Conservation (phyloP, 2,888 invertebrate genomes). For the Brenthis hecate region DNA sequence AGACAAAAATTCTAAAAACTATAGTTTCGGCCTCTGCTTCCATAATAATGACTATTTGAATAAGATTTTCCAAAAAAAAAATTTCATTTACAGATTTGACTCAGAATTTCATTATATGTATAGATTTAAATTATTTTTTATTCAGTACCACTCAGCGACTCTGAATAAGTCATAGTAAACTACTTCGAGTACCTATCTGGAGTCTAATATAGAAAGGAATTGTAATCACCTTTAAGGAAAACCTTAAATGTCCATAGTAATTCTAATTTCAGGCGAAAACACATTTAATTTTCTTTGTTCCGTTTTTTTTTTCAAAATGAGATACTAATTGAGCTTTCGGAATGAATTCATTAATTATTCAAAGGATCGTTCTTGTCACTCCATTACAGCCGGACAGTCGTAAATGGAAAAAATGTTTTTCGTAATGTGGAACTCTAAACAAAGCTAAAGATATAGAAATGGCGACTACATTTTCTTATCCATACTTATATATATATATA, state of each 20-base stretch:
- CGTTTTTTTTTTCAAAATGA: conserved; percentile 42
- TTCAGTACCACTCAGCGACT: no score
- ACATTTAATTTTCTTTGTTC: conserved; percentile 39
- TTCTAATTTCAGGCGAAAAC: conserved; percentile 30
- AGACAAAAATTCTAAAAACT: no score
- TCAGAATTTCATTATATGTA: no score
- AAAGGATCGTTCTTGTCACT: conserved; percentile 45
- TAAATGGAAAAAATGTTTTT: conserved; percentile 27
- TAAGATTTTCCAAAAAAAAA: no score
- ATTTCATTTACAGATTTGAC: no score
- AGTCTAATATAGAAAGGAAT: conserved; percentile 18
- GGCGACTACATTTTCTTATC: not conserved
- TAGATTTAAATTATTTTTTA: no score
- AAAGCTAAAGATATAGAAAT: conserved; percentile 12
- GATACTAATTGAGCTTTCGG: conserved; percentile 48
- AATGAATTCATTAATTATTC: conserved; percentile 50
- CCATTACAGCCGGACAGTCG: conserved; percentile 43
- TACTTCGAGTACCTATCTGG: not conserved
- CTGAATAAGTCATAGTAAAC: no score
- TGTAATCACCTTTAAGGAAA: conserved; percentile 20
- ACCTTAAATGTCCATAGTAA: conserved; percentile 13
- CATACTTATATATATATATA: no score
- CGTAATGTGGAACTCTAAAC: conserved; percentile 17
- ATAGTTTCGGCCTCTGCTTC: no score
- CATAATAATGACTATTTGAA: no score